A percentile compares a stretch with the other conserved stretches of the same genome.
phyloP scores from a whole-genome alignment of 2,888 invertebrate species.

The Pycnomerus fuliginosus region DNA sequence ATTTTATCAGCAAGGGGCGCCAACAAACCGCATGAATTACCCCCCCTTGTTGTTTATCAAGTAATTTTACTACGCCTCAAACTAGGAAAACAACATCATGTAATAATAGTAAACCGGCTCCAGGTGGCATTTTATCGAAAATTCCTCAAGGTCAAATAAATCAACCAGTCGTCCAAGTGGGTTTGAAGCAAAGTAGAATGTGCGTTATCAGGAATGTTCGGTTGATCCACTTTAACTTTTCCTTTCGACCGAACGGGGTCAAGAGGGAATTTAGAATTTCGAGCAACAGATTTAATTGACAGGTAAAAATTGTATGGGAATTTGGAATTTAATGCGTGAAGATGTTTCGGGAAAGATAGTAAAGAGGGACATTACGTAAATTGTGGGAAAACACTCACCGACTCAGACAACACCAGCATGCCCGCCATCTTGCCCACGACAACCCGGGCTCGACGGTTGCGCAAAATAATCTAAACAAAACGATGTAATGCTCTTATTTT shows the following conservation, averaged over 20 bases:
- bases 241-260: constrained; percentile 19
- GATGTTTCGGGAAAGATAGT: background rate
- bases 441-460: too few species aligned
- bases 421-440: constrained; percentile 47
- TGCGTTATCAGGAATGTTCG: background rate
- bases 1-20: constrained; percentile 6
- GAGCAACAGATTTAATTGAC: background rate
- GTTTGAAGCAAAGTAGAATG: background rate
- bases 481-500: too few species aligned
- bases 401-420: constrained; percentile 43
- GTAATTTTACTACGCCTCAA: constrained; percentile 10
- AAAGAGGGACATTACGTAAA: constrained; percentile 6
- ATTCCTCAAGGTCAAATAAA: constrained; percentile 21
- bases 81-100: constrained; percentile 9
- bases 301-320: too few species aligned
- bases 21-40: too few species aligned
- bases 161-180: constrained; percentile 4
- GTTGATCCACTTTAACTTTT: constrained; percentile 21
- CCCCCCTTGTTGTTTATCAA: too few species aligned
- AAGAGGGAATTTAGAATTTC: constrained; percentile 1
- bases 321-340: background rate
- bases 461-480: too few species aligned
- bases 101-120: too few species aligned
- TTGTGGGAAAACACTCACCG: constrained; percentile 38
- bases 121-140: constrained; percentile 19